Evolutionary conservation across 2,797 vertebrate genomes (phyloP).

Genomic region (Salarias fasciatus): DNA sequence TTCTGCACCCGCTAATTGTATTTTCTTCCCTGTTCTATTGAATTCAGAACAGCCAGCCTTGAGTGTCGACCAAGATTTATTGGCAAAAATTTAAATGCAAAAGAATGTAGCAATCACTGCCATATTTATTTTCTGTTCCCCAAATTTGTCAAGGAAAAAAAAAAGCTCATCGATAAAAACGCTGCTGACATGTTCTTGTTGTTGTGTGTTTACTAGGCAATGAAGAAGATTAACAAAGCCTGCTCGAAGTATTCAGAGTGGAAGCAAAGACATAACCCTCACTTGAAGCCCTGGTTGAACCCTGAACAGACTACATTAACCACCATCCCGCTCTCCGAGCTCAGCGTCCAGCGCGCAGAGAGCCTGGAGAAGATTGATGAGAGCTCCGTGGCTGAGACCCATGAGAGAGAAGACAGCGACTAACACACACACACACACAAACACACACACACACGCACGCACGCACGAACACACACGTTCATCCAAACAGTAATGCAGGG

Average conservation of each 20-base stretch:
- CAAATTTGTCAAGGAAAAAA: background rate
- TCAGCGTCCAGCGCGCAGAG: constrained; percentile 91
- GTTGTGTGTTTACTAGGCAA: constrained; percentile 79
- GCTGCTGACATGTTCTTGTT: background rate
- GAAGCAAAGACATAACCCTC: constrained; percentile 91
- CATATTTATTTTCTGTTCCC: no score
- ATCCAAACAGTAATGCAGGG: constrained; percentile 51
- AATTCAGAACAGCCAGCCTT: background rate
- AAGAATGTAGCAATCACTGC: no score
- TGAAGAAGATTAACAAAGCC: constrained; percentile 96
- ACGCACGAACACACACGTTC: constrained; percentile 6
- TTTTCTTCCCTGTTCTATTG: background rate
- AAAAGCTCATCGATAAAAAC: background rate
- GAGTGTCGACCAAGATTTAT: no score
- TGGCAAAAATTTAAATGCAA: no score
- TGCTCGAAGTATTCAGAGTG: constrained; percentile 93
- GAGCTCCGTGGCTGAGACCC: constrained; percentile 87
- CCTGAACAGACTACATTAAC: constrained; percentile 92
- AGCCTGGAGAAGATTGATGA: constrained; percentile 97
- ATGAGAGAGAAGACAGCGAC: constrained; percentile 83
- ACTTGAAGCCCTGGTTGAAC: constrained; percentile 93
- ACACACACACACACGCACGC: background rate
- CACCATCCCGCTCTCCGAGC: constrained; percentile 87
- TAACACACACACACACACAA: constrained; percentile 55
- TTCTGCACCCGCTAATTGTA: constrained; percentile 33